Evolutionary conservation across 2,797 vertebrate species (phyloP).

Genomic region (Pteronotus mesoamericanus): DNA sequence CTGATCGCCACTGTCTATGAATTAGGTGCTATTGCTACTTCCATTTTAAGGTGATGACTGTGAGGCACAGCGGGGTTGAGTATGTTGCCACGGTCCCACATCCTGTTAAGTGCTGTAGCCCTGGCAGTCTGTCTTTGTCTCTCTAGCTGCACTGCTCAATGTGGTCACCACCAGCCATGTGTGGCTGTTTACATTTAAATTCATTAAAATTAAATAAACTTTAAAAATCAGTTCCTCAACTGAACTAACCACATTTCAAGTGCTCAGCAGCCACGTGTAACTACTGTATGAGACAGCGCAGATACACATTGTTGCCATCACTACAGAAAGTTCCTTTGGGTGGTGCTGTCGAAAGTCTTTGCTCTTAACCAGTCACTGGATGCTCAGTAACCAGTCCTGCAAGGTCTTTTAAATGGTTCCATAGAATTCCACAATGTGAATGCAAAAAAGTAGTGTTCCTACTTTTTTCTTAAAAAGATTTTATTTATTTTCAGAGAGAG

Average conservation of each 20-base stretch:
- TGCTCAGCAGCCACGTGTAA: neutral
- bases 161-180: neutral
- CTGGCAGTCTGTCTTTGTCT: neutral
- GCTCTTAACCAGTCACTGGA: neutral
- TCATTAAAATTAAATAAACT: neutral
- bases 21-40: neutral
- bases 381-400: neutral
- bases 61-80: neutral
- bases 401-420: neutral
- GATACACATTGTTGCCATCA: rapidly evolving
- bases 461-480: neutral
- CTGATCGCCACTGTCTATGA: neutral
- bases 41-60: neutral
- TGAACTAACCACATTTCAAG: neutral
- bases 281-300: neutral
- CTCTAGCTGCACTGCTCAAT: neutral
- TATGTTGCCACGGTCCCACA: neutral
- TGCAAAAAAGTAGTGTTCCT: neutral
- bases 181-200: neutral
- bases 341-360: rapidly evolving
- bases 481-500: neutral
- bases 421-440: neutral
- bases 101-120: neutral
- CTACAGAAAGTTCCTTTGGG: neutral
- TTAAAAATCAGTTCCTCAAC: neutral